Evolutionary conservation across 2,888 invertebrate species (phyloP).

Genomic region (Steinernema hermaphroditum): DNA sequence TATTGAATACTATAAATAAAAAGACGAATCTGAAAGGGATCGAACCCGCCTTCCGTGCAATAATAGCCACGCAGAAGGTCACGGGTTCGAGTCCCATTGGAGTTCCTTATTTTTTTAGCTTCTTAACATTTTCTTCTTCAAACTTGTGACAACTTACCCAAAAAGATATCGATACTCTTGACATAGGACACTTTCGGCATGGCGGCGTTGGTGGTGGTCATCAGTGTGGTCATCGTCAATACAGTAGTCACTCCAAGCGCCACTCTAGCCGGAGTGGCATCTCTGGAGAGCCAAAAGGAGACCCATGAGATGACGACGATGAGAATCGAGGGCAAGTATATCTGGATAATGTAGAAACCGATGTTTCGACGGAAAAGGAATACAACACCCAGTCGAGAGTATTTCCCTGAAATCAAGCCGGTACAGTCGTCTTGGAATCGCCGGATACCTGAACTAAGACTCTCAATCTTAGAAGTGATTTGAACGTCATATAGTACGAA

Average conservation of each 20-base stretch:
- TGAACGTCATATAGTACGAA: slow-evolving; percentile 50
- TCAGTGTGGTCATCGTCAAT: slow-evolving; percentile 75
- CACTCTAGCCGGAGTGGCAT: slow-evolving; percentile 58
- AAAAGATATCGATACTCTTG: slow-evolving; percentile 84
- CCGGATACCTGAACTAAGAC: slow-evolving; percentile 60
- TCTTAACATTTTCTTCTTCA: not conserved
- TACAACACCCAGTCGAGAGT: slow-evolving; percentile 62
- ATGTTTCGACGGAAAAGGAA: slow-evolving; percentile 81
- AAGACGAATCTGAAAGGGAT: too few relatives aligned
- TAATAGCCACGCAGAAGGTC: too few relatives aligned
- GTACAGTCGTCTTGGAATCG: not conserved
- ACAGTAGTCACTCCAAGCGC: slow-evolving; percentile 61
- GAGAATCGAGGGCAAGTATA: slow-evolving; percentile 83
- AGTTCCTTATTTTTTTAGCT: too few relatives aligned
- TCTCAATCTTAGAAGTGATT: slow-evolving; percentile 42
- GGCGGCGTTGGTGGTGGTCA: slow-evolving; percentile 73
- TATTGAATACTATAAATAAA: too few relatives aligned
- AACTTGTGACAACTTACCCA: slow-evolving; percentile 42
- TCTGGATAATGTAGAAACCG: slow-evolving; percentile 97
- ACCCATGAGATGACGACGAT: slow-evolving; percentile 60
- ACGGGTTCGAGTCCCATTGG: too few relatives aligned
- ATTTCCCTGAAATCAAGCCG: slow-evolving; percentile 34
- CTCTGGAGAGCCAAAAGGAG: slow-evolving; percentile 54
- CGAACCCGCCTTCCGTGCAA: too few relatives aligned
- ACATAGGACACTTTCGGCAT: slow-evolving; percentile 96